phyloP scores from a whole-genome alignment of 2,888 invertebrate genomes.

The Drosophila setosimentum region DNA sequence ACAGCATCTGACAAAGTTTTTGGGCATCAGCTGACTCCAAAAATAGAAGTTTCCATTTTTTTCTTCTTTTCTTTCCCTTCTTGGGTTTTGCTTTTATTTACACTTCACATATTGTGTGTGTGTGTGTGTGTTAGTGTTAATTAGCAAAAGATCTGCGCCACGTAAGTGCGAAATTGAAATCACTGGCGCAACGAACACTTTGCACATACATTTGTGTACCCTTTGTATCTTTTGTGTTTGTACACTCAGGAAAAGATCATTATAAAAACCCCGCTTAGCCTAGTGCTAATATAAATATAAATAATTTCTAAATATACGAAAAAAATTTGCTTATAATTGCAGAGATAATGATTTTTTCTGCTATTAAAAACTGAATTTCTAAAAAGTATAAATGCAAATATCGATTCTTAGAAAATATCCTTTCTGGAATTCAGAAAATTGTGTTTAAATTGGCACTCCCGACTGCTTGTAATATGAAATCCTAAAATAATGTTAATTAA shows the following conservation, averaged over 20 bases:
- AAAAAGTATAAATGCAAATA: too few species aligned
- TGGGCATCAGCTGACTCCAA: conserved; percentile 45
- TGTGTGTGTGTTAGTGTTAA: conserved; percentile 24
- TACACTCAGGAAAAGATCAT: not conserved
- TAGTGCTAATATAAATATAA: too few species aligned
- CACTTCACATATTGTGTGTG: not conserved
- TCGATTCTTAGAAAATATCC: too few species aligned
- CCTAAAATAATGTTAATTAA: too few species aligned
- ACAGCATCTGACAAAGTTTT: conserved; percentile 46
- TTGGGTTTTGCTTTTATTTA: not conserved
- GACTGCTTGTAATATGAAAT: too few species aligned
- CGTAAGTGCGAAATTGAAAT: conserved; percentile 25
- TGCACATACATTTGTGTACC: conserved; percentile 33
- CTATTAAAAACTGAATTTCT: too few species aligned
- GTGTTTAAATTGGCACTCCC: too few species aligned
- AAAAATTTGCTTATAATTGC: too few species aligned
- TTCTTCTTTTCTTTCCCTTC: not conserved
- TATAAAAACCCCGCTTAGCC: too few species aligned
- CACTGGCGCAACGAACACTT: conserved; percentile 8
- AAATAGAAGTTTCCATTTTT: conserved; percentile 13
- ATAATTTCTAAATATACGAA: too few species aligned
- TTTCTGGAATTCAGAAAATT: too few species aligned
- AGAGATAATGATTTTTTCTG: too few species aligned
- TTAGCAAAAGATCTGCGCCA: conserved; percentile 28
- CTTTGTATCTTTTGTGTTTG: conserved; percentile 9